phyloP scores from a whole-genome alignment of 2,797 vertebrate genomes.

The Carcharodon carcharias region DNA sequence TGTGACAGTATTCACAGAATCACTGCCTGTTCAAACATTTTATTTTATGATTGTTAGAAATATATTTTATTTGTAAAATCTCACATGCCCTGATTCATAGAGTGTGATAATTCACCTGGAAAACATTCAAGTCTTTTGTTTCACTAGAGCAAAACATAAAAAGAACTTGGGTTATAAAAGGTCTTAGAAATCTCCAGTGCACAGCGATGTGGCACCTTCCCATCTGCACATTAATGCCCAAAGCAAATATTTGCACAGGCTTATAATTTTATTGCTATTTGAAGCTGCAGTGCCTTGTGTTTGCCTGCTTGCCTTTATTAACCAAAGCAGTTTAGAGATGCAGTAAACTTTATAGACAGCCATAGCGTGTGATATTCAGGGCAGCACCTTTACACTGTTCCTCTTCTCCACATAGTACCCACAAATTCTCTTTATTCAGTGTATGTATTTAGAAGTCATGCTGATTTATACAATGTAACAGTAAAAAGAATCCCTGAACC shows the following conservation, averaged over 20 bases:
- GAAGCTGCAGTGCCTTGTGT: not conserved
- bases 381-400: not conserved
- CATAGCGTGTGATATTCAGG: not conserved
- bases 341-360: not conserved
- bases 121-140: not conserved
- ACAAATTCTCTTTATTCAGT: not conserved
- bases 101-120: not conserved
- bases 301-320: not conserved
- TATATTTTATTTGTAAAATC: not conserved
- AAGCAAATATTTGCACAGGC: not conserved
- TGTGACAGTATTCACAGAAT: not conserved
- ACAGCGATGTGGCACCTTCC: not conserved
- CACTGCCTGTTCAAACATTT: not conserved
- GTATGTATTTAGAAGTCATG: not conserved
- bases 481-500: not conserved
- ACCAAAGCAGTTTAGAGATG: not conserved
- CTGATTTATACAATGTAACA: not conserved
- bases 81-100: not conserved
- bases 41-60: not conserved
- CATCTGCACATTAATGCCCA: not conserved
- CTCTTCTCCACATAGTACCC: not conserved
- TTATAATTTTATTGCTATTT: constrained; percentile 2
- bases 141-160: not conserved
- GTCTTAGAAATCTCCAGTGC: not conserved
- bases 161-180: not conserved